Base-by-base conservation (phyloP, 2,113 vertebrate genomes). In the Labeo catla region DNA sequence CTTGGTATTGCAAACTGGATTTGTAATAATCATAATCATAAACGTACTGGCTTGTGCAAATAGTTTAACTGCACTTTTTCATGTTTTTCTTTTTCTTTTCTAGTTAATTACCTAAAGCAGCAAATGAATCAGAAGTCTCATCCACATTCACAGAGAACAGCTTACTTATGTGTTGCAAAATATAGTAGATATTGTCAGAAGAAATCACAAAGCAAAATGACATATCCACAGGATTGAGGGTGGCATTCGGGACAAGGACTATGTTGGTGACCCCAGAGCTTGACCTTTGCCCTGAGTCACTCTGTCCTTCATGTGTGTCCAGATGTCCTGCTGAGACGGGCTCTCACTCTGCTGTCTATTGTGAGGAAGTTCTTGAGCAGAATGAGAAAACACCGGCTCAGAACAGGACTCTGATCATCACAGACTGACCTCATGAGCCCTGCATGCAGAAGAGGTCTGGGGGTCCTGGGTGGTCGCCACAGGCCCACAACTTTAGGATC, bases 401-500 rank as follows among this genome's bases (percentile, higher is more conserved):
- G 57, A 66, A 80, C 52, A 8, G 12, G 84, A 43, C 43, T 59
- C 12, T 4, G n/a, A 4, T 59, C n/a, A 23, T 39, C 16, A 12
- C 65, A 43, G 21, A 16, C 65, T 39, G 63, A 73, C 82, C 52
- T 73, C 65, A 34, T 57, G 74, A 78, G 43, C 57, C 13, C 12
- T 23, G 4, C 36, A 59, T 73, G 50, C 6, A 49, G 57, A 36
- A 13, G 57, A 65, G 59, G 43, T 11, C 45, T 57, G 34, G 19
- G 12, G 61, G 59, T 57, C 81, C 43, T 86, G 89, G 84, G 89
- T 90, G 89, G 87, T 84, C 89, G 49, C 84, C 10, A 52, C 45
- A 76, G 70, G 76, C 70, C 28, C 36, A 7, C 10, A 47, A 9
- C 57, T 21, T 50, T 65, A 68, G 34, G 76, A 80, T 76, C 72